Evolutionary conservation across 2,113 vertebrate species (phyloP).

Genomic region (Thalassarche chlororhynchos): DNA sequence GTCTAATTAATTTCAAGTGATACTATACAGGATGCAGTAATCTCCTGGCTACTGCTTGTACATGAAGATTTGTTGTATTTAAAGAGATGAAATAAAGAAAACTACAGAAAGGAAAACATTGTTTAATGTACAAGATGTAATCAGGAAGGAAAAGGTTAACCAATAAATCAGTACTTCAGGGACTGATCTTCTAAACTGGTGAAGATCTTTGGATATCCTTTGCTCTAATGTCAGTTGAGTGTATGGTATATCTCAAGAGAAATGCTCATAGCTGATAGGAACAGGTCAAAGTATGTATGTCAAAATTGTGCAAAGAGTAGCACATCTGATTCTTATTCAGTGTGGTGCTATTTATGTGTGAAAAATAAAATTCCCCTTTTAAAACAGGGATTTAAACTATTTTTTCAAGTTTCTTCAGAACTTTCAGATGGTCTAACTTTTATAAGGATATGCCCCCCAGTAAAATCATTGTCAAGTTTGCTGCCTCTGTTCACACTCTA

Average conservation of each 20-base stretch:
- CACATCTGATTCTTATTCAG: background rate
- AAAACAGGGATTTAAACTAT: background rate
- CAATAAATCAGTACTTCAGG: background rate
- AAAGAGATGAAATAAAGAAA: background rate
- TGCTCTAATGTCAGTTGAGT: background rate
- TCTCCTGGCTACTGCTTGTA: background rate
- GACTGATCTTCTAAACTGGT: background rate
- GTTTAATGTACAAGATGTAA: background rate
- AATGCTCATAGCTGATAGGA: background rate
- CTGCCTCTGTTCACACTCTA: background rate
- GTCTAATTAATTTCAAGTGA: slow-evolving; percentile 16
- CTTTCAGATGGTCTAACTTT: background rate
- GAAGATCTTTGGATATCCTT: background rate
- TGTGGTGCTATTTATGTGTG: background rate
- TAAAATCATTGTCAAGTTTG: background rate
- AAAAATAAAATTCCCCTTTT: background rate
- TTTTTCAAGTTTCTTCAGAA: background rate
- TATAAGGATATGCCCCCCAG: background rate
- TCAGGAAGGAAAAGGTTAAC: background rate
- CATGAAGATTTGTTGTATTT: background rate
- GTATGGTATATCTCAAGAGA: background rate
- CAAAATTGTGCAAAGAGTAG: background rate
- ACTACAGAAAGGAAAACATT: background rate
- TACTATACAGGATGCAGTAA: background rate
- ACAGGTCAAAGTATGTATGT: background rate